Base-by-base conservation (phyloP, 2,113 vertebrate species). In the Monopterus albus region DNA sequence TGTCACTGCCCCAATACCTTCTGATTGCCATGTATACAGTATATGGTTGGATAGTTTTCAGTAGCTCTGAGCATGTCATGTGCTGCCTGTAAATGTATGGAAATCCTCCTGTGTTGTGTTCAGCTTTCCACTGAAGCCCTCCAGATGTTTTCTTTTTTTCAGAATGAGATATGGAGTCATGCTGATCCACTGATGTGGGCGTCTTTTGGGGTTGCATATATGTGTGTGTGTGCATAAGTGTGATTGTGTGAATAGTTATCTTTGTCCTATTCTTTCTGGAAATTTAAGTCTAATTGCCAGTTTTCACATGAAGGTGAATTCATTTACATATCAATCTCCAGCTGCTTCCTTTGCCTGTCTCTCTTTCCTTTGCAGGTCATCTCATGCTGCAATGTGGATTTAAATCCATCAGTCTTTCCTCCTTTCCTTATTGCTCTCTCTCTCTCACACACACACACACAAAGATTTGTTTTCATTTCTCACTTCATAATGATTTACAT, bases 311-410 rank as follows among this genome's bases (percentile, higher is more conserved):
- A 88, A 83, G 80, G 82, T 84, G 82, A 81, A 78, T 88, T 82
- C 38, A 84, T 88, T 84, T 87, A 76, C 82, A 84, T 75, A 75
- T 60, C 59, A 85, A 80, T 89, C 79, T 83, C 71, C 15, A n/a
- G 49, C 42, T 40, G 9, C 47, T 60, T 56, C 36, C 46, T 59
- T 40, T 65, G 50, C 69, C 71, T 12, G 29, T 39, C 47, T 84
- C 51, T 8, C 50, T 51, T 55, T 51, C 45, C 49, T 67, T 45
- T 12, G 28, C 73, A 65, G 64, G 61, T 59, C 79, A 58, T 69
- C 72, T 61, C 53, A 51, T 52, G 42, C 52, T 51, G 29, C 42
- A 79, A 65, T 51, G 78, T 36, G 21, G 11, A 58, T 72, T 82
- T 66, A 59, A 17, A 82, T 74, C 63, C 59, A 75, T 78, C 76